Base-by-base conservation (phyloP, 2,888 invertebrate species). In the Blastobasis adustella region DNA sequence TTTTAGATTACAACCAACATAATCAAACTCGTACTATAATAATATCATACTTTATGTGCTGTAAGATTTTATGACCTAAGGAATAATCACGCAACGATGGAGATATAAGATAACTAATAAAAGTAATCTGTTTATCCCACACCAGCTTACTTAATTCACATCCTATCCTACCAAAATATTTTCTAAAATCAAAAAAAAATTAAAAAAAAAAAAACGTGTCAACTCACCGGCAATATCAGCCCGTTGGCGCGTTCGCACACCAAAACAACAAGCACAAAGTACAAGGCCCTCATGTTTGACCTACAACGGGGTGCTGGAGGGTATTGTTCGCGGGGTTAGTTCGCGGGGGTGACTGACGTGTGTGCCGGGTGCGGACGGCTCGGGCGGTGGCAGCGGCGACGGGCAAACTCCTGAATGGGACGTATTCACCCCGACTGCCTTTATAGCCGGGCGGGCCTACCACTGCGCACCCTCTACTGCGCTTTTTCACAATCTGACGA, bases 381-480 rank as follows among this genome's bases (percentile, higher is more conserved):
- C 58, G 69, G 73, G 67, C 71, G 73, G 50, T 60, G 52, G 63
- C 23, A 63, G 65, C 68, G 47, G 10, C 38, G 38, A 42, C 10
- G 10, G n/a, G 47, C 37, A n/a, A 41, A 77, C 73, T 82, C 79
- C 76, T 85, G 86, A 85, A 86, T 83, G 82, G 76, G 73, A 65
- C 71, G 73, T 63, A 66, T 66, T 66, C 67, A 65, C 65, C 70
- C 71, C 66, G 71, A 58, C 67, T 65, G 73, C 76, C 79, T 84
- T 84, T 87, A 86, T 87, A 87, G 68, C 76, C 69, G 65, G 45
- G 6, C 9, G 66, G 62, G 57, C 62, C 61, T 63, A 71, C 67
- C 76, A 69, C 84, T 85, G 87, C 87, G 87, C 87, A 86, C 63
- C 71, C 74, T 68, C 65, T 55, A 66, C 76, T 80, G 86, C 83